Evolutionary conservation across 2,888 invertebrate species (phyloP), one percentile per base, ranked within the genome.

Genomic region (Dinocampus coccinellae): DNA sequence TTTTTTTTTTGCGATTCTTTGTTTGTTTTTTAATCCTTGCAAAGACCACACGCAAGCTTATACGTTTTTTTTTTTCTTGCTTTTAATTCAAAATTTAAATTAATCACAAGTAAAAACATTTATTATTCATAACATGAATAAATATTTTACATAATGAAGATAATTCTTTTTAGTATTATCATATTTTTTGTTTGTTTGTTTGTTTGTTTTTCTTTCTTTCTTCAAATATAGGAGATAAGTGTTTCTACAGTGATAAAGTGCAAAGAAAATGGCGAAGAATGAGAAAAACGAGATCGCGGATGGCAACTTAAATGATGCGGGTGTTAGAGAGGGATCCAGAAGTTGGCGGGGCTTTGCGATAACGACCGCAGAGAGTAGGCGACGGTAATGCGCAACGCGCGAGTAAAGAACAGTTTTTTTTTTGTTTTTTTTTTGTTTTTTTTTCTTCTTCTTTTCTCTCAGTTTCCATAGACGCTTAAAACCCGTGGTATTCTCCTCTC

Each of bases 391-490:
- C 79, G 77, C 71, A 53, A 76, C 70, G 80, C 79, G 79, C 80
- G 75, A 82, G 82, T 79, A 81, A 83, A 82, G 77, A 79, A 83
- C 81, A 83, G 82, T 83, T 84, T 85, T 85, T n/a, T n/a, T n/a
- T n/a, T n/a, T n/a, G n/a, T n/a, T n/a, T n/a, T n/a, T n/a, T n/a
- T n/a, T n/a, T n/a, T n/a, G n/a, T n/a, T n/a, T n/a, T n/a, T n/a
- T n/a, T n/a, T n/a, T n/a, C n/a, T n/a, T n/a, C n/a, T n/a, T 83
- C 84, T 84, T 82, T 83, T 80, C 78, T 79, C 77, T 78, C 76
- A 76, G 76, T 78, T 79, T 77, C 76, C 73, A 75, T 74, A 77
- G 77, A 78, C 79, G 74, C 74, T 66, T 70, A 60, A 66, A 66
- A 68, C 22, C 72, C 53, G 76, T 39, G 52, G 47, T 47, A 47